phyloP scores from a whole-genome alignment of 2,113 vertebrate species.

The Melanocharis versteri region DNA sequence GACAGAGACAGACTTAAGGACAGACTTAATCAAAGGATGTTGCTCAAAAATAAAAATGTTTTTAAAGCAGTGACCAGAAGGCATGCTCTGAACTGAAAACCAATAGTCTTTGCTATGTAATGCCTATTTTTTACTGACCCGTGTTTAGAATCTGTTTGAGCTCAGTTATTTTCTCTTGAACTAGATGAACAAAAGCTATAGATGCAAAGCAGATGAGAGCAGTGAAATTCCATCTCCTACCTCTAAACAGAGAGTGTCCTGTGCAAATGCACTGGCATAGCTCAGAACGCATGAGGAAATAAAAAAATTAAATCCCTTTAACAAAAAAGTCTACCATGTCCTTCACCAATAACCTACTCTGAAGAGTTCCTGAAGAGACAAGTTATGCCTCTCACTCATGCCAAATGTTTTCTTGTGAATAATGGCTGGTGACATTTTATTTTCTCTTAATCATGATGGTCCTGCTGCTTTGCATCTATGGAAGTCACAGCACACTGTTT shows the following conservation, averaged over 20 bases:
- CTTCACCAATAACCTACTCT: background rate
- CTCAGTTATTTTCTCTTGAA: background rate
- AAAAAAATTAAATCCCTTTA: background rate
- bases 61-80: background rate
- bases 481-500: background rate
- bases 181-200: background rate
- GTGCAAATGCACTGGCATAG: background rate
- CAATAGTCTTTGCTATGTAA: background rate
- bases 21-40: background rate
- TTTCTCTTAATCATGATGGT: conserved; percentile 1
- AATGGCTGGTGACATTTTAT: background rate
- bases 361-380: background rate
- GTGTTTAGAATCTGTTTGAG: background rate
- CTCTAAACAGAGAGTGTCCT: background rate
- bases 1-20: background rate
- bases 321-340: background rate
- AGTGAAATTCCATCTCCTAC: background rate
- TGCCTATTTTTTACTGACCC: background rate
- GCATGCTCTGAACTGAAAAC: background rate
- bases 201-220: background rate
- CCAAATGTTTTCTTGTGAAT: background rate
- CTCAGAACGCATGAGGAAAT: background rate
- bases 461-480: background rate
- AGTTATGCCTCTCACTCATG: background rate
- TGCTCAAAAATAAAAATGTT: background rate